Evolutionary conservation across 1,140 invertebrate species (phyloP).

Genomic region (Dolichoris vasculosae): DNA sequence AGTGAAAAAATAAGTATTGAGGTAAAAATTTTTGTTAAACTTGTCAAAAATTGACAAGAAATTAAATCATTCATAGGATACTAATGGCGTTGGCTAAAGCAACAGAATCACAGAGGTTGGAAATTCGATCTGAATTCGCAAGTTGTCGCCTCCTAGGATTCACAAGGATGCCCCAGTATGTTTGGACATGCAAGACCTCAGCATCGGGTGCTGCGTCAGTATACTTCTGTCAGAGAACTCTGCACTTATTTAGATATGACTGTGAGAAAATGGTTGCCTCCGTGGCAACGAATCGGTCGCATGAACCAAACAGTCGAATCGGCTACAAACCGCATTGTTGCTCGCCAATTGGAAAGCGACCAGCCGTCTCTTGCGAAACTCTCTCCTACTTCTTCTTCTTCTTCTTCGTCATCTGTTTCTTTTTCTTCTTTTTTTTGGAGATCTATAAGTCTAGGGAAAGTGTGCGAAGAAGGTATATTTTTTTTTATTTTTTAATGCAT

Average conservation of each 20-base stretch:
- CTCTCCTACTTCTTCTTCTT: background rate
- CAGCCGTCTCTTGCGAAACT: slow-evolving; percentile 24
- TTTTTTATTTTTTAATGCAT: background rate
- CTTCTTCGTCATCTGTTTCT: too few relatives aligned
- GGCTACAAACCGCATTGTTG: background rate
- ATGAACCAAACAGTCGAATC: background rate
- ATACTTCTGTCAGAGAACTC: background rate
- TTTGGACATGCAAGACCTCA: slow-evolving; percentile 3
- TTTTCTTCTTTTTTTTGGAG: too few relatives aligned
- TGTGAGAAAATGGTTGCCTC: slow-evolving; percentile 12
- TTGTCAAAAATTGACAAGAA: background rate
- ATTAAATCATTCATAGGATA: background rate
- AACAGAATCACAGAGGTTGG: background rate
- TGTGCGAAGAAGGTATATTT: background rate
- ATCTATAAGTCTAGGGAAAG: background rate
- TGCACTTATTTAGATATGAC: slow-evolving; percentile 42
- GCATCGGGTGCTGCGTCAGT: background rate
- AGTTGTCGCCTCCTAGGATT: background rate
- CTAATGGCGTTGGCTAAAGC: background rate
- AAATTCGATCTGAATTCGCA: slow-evolving; percentile 10
- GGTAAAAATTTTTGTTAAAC: background rate
- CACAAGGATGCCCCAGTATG: slow-evolving; percentile 8
- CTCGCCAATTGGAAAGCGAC: slow-evolving; percentile 51
- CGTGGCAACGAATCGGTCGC: too few relatives aligned
- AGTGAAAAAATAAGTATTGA: too few relatives aligned